Percentiles rank a stretch among this genome's conserved stretches.
Conservation (phyloP, 2,113 vertebrate genomes). For the Neofelis nebulosa region DNA sequence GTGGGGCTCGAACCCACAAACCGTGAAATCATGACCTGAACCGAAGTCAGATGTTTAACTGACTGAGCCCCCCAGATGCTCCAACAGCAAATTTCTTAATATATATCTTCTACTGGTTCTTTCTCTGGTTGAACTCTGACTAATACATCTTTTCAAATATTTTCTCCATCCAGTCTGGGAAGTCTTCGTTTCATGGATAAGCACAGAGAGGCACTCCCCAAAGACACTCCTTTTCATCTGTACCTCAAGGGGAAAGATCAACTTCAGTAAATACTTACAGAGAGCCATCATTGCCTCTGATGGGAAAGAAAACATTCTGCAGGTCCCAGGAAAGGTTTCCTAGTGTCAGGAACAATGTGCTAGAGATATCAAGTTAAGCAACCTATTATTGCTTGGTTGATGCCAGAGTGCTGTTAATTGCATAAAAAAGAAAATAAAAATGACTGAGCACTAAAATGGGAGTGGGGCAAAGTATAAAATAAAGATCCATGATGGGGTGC, state of each 20-base stretch:
- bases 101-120: neutral
- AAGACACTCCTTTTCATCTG: neutral
- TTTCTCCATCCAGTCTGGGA: neutral
- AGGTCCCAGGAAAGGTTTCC: neutral
- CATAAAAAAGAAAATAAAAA: neutral
- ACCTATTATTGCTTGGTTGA: neutral
- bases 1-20: neutral
- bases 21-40: neutral
- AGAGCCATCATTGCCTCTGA: neutral
- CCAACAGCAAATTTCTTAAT: neutral
- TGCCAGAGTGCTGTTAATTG: neutral
- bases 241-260: neutral
- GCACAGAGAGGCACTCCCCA: neutral
- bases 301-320: neutral
- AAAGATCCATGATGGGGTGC: neutral
- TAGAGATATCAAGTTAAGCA: neutral
- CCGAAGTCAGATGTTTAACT: neutral
- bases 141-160: neutral
- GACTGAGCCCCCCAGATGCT: neutral
- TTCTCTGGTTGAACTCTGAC: conserved; percentile 21
- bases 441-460: neutral
- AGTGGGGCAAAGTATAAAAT: neutral
- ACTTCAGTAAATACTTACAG: neutral
- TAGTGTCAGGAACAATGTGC: neutral
- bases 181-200: neutral